Percentiles rank a stretch among this genome's conserved stretches.
Evolutionary conservation across 2,113 vertebrate species (phyloP).

Genomic region (Hemicordylus capensis): DNA sequence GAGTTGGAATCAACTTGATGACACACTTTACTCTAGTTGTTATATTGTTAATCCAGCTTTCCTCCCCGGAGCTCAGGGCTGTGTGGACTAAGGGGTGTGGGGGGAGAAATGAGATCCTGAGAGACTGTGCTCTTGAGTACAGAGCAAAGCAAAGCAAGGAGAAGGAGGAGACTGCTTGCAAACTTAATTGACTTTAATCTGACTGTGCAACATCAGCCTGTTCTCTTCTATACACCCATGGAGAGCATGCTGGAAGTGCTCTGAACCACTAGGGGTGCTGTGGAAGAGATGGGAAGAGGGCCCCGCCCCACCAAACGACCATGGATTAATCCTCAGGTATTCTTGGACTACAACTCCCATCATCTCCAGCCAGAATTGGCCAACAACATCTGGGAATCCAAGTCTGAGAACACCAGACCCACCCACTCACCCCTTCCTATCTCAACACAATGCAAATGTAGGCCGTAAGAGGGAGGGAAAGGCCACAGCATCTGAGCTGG

Average conservation of each 20-base stretch:
- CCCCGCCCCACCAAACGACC: no score
- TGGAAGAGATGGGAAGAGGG: neutral
- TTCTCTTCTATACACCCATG: neutral
- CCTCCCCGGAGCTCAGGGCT: neutral
- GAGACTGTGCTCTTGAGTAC: no score
- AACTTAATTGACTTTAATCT: neutral
- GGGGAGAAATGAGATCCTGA: neutral
- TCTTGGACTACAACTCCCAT: no score
- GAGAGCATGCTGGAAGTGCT: neutral
- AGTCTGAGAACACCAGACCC: neutral
- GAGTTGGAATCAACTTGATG: no score
- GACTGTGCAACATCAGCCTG: no score
- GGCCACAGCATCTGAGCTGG: neutral
- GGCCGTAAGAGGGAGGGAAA: neutral
- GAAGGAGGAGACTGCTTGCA: neutral
- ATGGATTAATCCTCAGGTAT: no score
- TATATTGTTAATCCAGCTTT: neutral
- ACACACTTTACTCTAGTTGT: no score
- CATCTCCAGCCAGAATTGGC: no score
- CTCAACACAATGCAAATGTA: neutral
- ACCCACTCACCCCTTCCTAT: neutral
- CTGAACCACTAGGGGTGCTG: neutral
- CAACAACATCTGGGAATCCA: no score
- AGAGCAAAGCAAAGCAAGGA: neutral
- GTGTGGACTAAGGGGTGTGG: no score